Evolutionary conservation across 2,113 vertebrate genomes (phyloP), one percentile per base, ranked within the genome.

Genomic region (Corydoras sp.): DNA sequence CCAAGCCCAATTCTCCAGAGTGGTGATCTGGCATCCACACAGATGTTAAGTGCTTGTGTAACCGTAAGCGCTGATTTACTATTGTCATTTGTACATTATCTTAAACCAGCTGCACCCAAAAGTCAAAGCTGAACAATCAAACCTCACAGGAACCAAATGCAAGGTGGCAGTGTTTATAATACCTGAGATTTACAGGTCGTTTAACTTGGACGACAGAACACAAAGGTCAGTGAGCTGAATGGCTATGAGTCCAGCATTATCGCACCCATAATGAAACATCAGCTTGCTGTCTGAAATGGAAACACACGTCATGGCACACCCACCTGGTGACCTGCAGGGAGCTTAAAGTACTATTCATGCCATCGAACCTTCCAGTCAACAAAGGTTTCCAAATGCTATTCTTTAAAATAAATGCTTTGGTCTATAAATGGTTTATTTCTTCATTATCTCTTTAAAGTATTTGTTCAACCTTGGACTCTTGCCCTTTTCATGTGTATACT

Each of bases 1-100:
- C 49, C 24, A 10, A 73, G 62, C 50, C 58, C 72, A 62, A 67
- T 62, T 55, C 50, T 29, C 49, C 15, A 55, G 62, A 62, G 64
- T 74, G 72, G 64, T 74, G 72, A 61, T 30, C 72, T 54, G 12
- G 12, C 50, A 49, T 29, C 8, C 14, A 55, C 31, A 14, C 4
- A 58, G 35, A 59, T 29, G 11, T 10, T n/a, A 64, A 18, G 63
- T 9, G 50, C 10, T 55, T 31, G 15, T 12, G 12, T 48, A 55
- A 31, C 65, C 48, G 54, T 35, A 32, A 24, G 10, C 31, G 67
- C 15, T 43, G 71, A 67, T 60, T 66, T 43, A 67, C n/a, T 15
- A 49, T 62, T 14, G 60, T 35, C 15, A 55, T 66, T 53, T 51
- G 65, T 35, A 48, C 29, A 18, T 35, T 32, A n/a, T 3, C 48